phyloP scores from a whole-genome alignment of 2,113 vertebrate species.

The Pimephales promelas region DNA sequence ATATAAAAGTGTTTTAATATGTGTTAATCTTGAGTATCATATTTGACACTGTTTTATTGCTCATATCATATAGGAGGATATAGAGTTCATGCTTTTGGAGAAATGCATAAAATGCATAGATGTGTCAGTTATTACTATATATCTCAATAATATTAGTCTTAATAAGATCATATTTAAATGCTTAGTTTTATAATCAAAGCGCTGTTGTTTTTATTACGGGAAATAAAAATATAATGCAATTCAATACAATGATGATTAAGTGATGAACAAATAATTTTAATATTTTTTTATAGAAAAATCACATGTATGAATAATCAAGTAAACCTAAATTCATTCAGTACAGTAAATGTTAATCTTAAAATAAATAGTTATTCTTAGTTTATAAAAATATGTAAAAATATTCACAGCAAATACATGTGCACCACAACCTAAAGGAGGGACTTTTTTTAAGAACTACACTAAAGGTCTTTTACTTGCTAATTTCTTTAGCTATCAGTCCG shows the following conservation, averaged over 20 bases:
- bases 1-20: background rate
- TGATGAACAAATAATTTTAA: background rate
- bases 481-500: background rate
- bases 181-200: too few species aligned
- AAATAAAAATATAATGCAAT: background rate
- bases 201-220: too few species aligned
- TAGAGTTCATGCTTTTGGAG: background rate
- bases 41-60: background rate
- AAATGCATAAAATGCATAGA: background rate
- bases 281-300: background rate
- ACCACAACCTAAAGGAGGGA: background rate
- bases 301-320: background rate
- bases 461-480: background rate
- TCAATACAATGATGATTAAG: background rate
- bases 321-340: background rate
- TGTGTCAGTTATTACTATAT: too few species aligned
- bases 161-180: too few species aligned
- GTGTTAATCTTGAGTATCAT: background rate
- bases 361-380: background rate
- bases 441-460: background rate
- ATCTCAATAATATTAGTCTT: too few species aligned
- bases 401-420: background rate
- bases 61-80: background rate
- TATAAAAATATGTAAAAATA: background rate
- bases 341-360: background rate